These are phyloP conservation scores for Falcunculus frontatus DNA, from an alignment of 2,113 vertebrate genomes.

Conservation along the genomic window DNA sequence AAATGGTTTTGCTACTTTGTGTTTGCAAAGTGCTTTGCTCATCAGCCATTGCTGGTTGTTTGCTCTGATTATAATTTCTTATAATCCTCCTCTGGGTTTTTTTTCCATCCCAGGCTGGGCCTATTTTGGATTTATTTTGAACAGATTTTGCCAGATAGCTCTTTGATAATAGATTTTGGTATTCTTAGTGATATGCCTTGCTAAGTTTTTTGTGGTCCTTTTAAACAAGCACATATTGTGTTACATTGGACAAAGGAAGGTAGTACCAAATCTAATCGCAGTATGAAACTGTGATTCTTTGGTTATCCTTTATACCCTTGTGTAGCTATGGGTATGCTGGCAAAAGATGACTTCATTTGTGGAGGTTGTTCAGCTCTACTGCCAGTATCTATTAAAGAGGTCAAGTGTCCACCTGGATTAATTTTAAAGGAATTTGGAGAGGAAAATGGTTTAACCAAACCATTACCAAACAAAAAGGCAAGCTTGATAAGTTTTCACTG, in stretches of 20 bases:
- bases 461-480: neutral
- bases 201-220: neutral
- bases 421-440: neutral
- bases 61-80: neutral
- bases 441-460: neutral
- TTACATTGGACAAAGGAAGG: neutral
- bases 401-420: neutral
- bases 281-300: neutral
- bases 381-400: neutral
- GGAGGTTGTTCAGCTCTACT: neutral
- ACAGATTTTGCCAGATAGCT: neutral
- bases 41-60: neutral
- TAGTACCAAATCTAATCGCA: accelerated
- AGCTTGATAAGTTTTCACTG: neutral
- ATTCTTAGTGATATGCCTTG: neutral
- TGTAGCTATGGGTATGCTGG: neutral
- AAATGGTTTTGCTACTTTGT: neutral
- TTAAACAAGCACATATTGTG: neutral
- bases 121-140: neutral
- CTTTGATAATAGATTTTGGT: neutral
- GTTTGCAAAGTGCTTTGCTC: neutral
- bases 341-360: neutral
- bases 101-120: accelerated
- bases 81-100: neutral
- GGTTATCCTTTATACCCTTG: neutral